Evolutionary conservation across 1,140 invertebrate species (phyloP).

Genomic region (Caenorhabditis latens): DNA sequence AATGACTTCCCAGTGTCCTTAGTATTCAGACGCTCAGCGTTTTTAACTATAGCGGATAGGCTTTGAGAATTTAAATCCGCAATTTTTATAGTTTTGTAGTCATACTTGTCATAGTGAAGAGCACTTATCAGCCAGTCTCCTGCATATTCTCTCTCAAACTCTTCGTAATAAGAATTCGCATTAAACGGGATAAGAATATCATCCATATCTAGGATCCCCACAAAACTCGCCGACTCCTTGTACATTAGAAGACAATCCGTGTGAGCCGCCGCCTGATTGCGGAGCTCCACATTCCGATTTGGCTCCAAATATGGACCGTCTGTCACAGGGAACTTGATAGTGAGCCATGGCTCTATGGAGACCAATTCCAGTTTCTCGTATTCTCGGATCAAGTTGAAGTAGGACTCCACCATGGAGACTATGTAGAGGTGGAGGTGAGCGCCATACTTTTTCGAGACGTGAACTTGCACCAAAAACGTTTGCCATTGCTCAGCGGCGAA

Average conservation of each 20-base stretch:
- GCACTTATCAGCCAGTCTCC: conserved; percentile 22
- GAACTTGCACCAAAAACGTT: conserved; percentile 22
- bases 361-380: conserved; percentile 51
- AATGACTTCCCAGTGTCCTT: conserved; percentile 30
- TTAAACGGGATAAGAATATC: conserved; percentile 20
- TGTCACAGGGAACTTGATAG: conserved; percentile 7
- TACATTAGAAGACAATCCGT: conserved; percentile 59
- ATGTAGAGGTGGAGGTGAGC: conserved; percentile 52
- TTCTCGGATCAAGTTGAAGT: conserved; percentile 43
- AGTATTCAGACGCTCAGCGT: background rate
- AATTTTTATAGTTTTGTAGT: conserved; percentile 14
- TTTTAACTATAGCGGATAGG: conserved; percentile 11
- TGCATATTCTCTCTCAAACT: conserved; percentile 33
- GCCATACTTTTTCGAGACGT: conserved; percentile 55
- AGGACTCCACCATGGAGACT: conserved; percentile 49
- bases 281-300: conserved; percentile 57
- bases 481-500: conserved; percentile 62
- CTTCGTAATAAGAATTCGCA: conserved; percentile 42
- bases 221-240: conserved; percentile 43
- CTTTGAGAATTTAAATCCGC: background rate
- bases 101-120: conserved; percentile 30
- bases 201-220: conserved; percentile 46
- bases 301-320: conserved; percentile 38
- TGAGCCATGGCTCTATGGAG: conserved; percentile 50
- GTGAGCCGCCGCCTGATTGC: conserved; percentile 60